These are phyloP conservation scores for Bryconaethiops microstoma DNA, from an alignment of 2,797 vertebrate species.

Conservation along the genomic window DNA sequence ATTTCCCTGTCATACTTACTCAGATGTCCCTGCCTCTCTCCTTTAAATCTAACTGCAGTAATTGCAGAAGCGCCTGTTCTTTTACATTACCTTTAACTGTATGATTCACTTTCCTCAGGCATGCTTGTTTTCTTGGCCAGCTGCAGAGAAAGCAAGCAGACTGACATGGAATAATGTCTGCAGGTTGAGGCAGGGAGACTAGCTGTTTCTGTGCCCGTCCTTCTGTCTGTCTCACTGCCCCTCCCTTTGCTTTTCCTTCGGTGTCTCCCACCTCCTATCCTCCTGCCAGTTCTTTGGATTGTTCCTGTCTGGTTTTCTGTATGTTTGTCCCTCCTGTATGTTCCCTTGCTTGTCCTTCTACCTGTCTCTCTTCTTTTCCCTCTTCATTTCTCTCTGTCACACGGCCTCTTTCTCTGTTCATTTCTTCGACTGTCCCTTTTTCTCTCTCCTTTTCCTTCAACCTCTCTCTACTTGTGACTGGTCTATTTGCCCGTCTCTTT, in stretches of 20 bases:
- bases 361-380: not conserved
- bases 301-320: not conserved
- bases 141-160: not conserved
- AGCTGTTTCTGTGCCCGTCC: not conserved
- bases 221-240: not conserved
- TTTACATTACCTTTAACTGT: not conserved
- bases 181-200: not conserved
- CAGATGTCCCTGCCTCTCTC: not conserved
- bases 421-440: not conserved
- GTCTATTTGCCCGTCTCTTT: not conserved
- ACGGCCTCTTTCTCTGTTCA: not conserved
- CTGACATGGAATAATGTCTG: not conserved
- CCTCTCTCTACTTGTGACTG: not conserved
- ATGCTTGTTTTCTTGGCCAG: not conserved
- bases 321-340: too few species aligned
- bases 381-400: not conserved
- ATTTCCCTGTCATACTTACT: not conserved
- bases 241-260: not conserved
- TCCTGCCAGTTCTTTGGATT: not conserved
- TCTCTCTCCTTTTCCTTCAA: not conserved
- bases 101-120: not conserved
- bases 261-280: not conserved
- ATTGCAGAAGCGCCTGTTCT: slow-evolving; percentile 6
- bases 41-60: not conserved
- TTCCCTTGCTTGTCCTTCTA: too few species aligned